A percentile compares a stretch with the other conserved stretches of the same genome.
Evolutionary conservation across 2,113 vertebrate species (phyloP).

Genomic region (Cephalopterus ornatus): DNA sequence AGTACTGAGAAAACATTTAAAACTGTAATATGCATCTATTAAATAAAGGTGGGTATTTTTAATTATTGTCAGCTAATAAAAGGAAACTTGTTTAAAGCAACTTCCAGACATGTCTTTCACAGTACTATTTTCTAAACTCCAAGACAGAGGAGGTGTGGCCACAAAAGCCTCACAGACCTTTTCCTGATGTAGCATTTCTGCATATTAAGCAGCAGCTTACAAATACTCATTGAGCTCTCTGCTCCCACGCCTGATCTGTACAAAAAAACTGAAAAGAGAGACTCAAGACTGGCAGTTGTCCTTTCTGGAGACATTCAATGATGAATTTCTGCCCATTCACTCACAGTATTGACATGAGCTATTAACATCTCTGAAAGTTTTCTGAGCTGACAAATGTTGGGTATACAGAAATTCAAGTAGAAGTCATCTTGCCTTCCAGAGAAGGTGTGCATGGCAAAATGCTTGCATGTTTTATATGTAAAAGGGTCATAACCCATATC

Average conservation of each 20-base stretch:
- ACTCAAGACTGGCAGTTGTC: conserved; percentile 77
- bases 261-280: conserved; percentile 73
- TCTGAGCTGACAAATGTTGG: conserved; percentile 63
- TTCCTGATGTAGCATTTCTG: conserved; percentile 78
- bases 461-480: neutral
- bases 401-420: conserved; percentile 63
- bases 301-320: conserved; percentile 72
- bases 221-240: conserved; percentile 77
- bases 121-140: conserved; percentile 56
- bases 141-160: conserved; percentile 55
- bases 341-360: conserved; percentile 71
- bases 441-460: neutral
- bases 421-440: conserved; percentile 47
- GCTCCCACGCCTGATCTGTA: conserved; percentile 76
- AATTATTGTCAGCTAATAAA: neutral
- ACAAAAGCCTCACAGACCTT: conserved; percentile 60
- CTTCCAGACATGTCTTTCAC: conserved; percentile 33
- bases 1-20: neutral
- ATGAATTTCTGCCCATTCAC: conserved; percentile 76
- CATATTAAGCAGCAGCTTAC: conserved; percentile 87
- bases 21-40: neutral
- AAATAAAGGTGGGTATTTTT: neutral
- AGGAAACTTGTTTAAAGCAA: neutral
- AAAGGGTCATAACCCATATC: neutral
- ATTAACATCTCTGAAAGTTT: conserved; percentile 75